A percentile compares a stretch with the other conserved stretches of the same genome.
Evolutionary conservation across 2,113 vertebrate genomes (phyloP).

Genomic region (Sturnus vulgaris): DNA sequence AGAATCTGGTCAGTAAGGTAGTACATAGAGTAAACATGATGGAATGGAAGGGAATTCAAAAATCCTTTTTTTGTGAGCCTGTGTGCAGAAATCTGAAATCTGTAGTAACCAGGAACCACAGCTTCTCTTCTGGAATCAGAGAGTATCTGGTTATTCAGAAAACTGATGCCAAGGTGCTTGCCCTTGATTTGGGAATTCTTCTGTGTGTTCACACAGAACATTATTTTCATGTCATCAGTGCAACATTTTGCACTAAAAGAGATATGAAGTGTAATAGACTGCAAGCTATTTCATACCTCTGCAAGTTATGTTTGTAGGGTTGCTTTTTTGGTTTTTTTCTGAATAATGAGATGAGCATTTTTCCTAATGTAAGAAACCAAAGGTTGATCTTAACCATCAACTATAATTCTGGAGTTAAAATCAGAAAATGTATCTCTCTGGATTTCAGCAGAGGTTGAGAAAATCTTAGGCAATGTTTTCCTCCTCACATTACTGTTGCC

Average conservation of each 20-base stretch:
- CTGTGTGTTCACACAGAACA: neutral
- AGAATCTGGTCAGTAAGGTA: constrained; percentile 38
- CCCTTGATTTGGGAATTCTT: neutral
- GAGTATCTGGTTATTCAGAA: neutral
- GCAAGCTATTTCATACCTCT: neutral
- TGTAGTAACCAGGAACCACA: neutral
- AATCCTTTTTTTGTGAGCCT: constrained; percentile 34
- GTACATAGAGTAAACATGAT: constrained; percentile 32
- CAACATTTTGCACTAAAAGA: neutral
- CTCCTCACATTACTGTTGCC: neutral
- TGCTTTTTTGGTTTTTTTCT: neutral
- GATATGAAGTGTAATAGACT: neutral
- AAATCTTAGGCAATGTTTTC: neutral
- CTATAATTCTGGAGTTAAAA: neutral
- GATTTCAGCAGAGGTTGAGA: neutral
- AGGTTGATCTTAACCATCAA: neutral
- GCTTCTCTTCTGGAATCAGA: neutral
- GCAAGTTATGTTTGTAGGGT: neutral
- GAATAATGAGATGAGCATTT: neutral
- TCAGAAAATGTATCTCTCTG: neutral
- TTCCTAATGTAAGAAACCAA: neutral
- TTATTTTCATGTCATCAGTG: neutral
- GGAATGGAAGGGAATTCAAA: constrained; percentile 18
- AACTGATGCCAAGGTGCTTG: neutral
- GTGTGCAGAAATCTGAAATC: neutral